Percentiles rank a stretch among this genome's conserved stretches.
Evolutionary conservation across 2,113 vertebrate species (phyloP).

Genomic region (Pollimyrus isidori): DNA sequence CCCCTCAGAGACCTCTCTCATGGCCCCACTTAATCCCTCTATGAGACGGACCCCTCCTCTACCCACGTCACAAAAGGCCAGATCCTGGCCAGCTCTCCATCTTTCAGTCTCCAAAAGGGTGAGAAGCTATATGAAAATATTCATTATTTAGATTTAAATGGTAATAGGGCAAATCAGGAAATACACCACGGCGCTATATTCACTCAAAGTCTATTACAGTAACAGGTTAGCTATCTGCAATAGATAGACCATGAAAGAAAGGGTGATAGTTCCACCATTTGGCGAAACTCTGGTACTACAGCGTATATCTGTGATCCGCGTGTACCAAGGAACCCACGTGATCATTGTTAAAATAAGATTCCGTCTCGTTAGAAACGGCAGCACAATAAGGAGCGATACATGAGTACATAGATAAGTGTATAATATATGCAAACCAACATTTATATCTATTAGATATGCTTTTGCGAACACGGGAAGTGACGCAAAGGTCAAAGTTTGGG

Average conservation of each 20-base stretch:
- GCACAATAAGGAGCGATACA: background rate
- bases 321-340: background rate
- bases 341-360: background rate
- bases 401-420: background rate
- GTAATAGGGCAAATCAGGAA: background rate
- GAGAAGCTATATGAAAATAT: background rate
- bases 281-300: background rate
- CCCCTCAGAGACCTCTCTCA: no score
- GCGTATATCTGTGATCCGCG: background rate
- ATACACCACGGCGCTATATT: background rate
- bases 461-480: background rate
- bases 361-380: background rate
- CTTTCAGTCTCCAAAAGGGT: no score
- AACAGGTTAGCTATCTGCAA: background rate
- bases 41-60: no score
- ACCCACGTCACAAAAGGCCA: no score
- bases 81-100: no score
- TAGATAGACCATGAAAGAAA: background rate
- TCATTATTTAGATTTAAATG: background rate
- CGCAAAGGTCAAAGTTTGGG: background rate
- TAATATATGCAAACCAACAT: background rate
- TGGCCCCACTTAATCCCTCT: no score
- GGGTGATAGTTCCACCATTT: background rate
- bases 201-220: background rate
- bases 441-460: background rate